Percentiles rank a stretch among this genome's conserved stretches.
These are phyloP conservation scores for Terrapene triunguis DNA, from an alignment of 2,113 vertebrate genomes.

Conservation along the genomic window DNA sequence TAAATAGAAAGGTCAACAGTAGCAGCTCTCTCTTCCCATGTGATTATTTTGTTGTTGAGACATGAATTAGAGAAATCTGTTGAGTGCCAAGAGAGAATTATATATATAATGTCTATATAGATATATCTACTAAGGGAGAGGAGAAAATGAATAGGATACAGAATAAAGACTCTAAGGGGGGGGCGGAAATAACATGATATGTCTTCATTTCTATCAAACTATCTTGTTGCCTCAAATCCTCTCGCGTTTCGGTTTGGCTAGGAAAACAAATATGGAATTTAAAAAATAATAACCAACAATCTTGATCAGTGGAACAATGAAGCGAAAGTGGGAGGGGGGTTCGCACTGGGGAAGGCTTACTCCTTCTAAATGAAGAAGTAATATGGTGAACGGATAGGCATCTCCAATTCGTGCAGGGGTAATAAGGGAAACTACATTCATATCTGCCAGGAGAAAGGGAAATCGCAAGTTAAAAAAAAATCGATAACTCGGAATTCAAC, in stretches of 20 bases:
- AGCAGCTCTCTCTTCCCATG: background rate
- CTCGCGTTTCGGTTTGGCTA: background rate
- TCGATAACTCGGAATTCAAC: conserved; percentile 47
- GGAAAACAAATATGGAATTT: background rate
- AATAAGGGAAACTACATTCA: background rate
- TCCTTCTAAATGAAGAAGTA: background rate
- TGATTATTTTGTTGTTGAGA: conserved; percentile 4
- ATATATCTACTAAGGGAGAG: background rate
- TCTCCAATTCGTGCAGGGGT: background rate
- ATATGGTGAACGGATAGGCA: background rate
- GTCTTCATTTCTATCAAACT: background rate
- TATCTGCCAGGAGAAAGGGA: background rate
- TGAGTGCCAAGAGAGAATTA: conserved; percentile 5
- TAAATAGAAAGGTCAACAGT: conserved; percentile 36
- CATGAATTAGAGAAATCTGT: background rate
- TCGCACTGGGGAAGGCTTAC: background rate
- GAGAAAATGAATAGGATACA: background rate
- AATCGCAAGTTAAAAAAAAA: background rate
- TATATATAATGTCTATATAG: background rate
- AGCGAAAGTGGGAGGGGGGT: background rate
- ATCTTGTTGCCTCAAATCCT: rapidly evolving
- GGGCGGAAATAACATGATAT: background rate
- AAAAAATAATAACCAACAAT: background rate
- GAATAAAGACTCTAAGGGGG: background rate
- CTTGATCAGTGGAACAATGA: background rate